phyloP scores from a whole-genome alignment of 64 coral and sea anemone genomes.

The Astreopora myriophthalma region DNA sequence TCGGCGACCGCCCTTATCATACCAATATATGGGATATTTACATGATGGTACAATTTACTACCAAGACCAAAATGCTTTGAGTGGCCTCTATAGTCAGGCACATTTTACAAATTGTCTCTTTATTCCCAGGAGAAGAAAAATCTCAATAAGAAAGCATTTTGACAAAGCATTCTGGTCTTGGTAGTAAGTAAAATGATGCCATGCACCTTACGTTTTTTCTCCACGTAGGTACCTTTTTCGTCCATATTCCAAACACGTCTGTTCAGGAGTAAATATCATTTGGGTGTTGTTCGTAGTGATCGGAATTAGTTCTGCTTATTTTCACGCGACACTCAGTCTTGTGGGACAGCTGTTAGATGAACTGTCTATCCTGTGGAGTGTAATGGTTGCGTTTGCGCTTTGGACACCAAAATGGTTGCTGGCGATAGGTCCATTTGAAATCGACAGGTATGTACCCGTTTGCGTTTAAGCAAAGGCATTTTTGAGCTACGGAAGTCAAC shows the following conservation, averaged over 20 bases:
- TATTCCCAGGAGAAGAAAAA: no score
- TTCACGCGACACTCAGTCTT: conserved; percentile 93
- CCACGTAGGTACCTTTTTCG: conserved; percentile 86
- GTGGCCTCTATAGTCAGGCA: no score
- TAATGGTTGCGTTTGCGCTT: conserved; percentile 82
- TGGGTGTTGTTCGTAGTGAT: conserved; percentile 79
- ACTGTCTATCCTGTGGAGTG: conserved; percentile 89
- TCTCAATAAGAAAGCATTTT: no score
- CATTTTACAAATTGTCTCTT: no score
- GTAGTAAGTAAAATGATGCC: no score
- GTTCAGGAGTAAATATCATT: conserved; percentile 80
- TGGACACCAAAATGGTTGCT: conserved; percentile 95
- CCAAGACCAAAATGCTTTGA: no score
- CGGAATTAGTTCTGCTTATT: conserved; percentile 93
- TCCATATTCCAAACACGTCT: conserved; percentile 84
- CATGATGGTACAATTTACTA: no score
- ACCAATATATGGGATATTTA: no score
- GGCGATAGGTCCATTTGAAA: conserved; percentile 49
- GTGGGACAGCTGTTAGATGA: conserved; percentile 96
- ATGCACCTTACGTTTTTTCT: not conserved
- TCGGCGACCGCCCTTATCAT: no score
- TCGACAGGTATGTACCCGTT: conserved; percentile 60
- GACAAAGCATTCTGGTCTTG: no score
- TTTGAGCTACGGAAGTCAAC: no score
- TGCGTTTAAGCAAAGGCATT: no score